phyloP scores from a whole-genome alignment of 2,888 invertebrate genomes.

The Leucozona laternaria region DNA sequence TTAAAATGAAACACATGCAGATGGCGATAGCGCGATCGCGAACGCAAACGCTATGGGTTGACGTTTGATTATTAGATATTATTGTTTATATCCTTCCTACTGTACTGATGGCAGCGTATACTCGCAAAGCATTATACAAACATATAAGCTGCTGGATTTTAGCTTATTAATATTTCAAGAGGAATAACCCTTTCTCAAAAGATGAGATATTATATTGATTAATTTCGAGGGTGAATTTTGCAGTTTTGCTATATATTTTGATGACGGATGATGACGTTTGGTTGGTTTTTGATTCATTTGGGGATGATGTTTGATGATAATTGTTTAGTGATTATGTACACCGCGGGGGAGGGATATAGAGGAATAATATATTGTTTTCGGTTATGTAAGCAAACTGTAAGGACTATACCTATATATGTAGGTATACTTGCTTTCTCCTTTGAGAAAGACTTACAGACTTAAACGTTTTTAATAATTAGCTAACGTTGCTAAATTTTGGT shows the following conservation, averaged over 20 bases:
- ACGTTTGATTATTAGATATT: conserved; percentile 58
- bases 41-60: neutral
- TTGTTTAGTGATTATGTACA: conserved; percentile 3
- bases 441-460: neutral
- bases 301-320: neutral
- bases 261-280: neutral
- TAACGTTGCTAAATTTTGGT: neutral
- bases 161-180: conserved; percentile 63
- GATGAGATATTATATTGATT: neutral
- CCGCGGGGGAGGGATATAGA: neutral
- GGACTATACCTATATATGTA: too few species aligned
- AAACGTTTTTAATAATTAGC: neutral
- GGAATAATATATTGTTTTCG: neutral
- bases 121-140: conserved; percentile 43
- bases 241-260: conserved; percentile 12
- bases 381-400: neutral
- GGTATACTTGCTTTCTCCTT: neutral
- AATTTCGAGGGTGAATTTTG: conserved; percentile 4
- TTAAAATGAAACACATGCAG: conserved; percentile 28
- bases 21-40: neutral
- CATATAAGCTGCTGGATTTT: conserved; percentile 44
- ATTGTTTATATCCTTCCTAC: conserved; percentile 39
- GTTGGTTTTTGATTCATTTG: neutral
- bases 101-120: too few species aligned
- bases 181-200: neutral